These are phyloP conservation scores for Ypsolopha scabrella DNA, from an alignment of 2,888 invertebrate genomes.

Conservation along the genomic window DNA sequence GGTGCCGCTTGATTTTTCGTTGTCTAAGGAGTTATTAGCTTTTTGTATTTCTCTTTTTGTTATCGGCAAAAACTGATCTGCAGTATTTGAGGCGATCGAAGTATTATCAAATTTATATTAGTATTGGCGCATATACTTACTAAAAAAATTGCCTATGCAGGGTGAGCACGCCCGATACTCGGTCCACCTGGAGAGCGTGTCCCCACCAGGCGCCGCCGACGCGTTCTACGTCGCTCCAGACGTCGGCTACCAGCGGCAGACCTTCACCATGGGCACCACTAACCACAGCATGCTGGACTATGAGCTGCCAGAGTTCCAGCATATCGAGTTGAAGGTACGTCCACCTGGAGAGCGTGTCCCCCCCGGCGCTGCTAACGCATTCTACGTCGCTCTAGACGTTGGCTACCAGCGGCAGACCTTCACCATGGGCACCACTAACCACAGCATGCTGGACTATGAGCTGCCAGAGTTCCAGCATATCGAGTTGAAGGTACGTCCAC, in stretches of 20 bases:
- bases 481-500: constrained; percentile 41
- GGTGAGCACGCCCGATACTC: constrained; percentile 71
- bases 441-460: constrained; percentile 71
- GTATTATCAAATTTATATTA: too few species aligned
- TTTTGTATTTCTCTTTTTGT: too few species aligned
- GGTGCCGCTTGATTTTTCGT: too few species aligned
- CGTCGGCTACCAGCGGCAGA: constrained; percentile 70
- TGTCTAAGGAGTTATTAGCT: too few species aligned
- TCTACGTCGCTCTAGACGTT: constrained; percentile 69
- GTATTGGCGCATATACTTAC: too few species aligned
- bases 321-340: constrained; percentile 45
- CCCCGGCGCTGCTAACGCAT: constrained; percentile 55
- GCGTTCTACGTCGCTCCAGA: constrained; percentile 73
- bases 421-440: constrained; percentile 66
- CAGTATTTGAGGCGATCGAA: too few species aligned
- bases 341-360: constrained; percentile 37
- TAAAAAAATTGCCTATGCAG: constrained; percentile 25
- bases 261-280: constrained; percentile 68
- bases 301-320: constrained; percentile 62
- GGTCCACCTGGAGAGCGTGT: constrained; percentile 44
- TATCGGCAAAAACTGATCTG: too few species aligned
- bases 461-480: constrained; percentile 54
- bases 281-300: constrained; percentile 70
- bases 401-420: constrained; percentile 73
- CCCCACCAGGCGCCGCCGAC: constrained; percentile 37